A percentile compares a stretch with the other conserved stretches of the same genome.
Conservation (phyloP, 2,797 vertebrate genomes). For the Macropodus opercularis region DNA sequence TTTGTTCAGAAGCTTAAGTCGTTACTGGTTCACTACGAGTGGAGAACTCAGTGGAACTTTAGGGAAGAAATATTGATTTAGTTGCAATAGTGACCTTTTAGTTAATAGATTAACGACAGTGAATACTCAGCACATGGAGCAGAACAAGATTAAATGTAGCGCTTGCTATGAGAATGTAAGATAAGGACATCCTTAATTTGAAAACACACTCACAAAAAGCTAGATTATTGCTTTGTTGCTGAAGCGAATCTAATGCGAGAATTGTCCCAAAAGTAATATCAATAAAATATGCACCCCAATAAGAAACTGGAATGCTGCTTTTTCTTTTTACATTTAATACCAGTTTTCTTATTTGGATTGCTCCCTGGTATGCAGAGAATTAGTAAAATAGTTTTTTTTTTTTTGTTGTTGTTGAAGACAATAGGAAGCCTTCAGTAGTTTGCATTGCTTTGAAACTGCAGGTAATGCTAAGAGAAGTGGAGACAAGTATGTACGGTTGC, state of each 20-base stretch:
- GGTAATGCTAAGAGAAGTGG: conserved; percentile 16
- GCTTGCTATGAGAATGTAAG: not conserved
- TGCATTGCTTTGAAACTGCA: conserved; percentile 15
- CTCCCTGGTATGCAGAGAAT: conserved; percentile 3
- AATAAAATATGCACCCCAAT: not conserved
- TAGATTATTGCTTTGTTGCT: not conserved
- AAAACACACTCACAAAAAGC: not conserved
- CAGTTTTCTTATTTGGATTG: not conserved
- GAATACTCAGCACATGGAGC: conserved; percentile 3
- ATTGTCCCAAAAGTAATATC: not conserved
- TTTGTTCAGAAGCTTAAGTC: too few relatives aligned
- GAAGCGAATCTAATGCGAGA: not conserved
- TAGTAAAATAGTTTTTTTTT: too few relatives aligned
- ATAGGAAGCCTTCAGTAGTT: not conserved
- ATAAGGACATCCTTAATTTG: not conserved
- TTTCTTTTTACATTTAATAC: conserved; percentile 12
- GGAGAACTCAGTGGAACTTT: too few relatives aligned
- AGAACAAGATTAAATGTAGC: not conserved
- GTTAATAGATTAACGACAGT: conserved; percentile 1
- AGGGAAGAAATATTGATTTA: too few relatives aligned
- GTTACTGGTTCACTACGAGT: too few relatives aligned
- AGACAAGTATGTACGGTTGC: conserved; percentile 1
- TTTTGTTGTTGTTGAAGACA: not conserved
- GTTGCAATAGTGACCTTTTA: conserved; percentile 13
- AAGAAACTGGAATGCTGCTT: not conserved